Conservation (phyloP, 2,797 vertebrate species). For the Heliangelus exortis region DNA sequence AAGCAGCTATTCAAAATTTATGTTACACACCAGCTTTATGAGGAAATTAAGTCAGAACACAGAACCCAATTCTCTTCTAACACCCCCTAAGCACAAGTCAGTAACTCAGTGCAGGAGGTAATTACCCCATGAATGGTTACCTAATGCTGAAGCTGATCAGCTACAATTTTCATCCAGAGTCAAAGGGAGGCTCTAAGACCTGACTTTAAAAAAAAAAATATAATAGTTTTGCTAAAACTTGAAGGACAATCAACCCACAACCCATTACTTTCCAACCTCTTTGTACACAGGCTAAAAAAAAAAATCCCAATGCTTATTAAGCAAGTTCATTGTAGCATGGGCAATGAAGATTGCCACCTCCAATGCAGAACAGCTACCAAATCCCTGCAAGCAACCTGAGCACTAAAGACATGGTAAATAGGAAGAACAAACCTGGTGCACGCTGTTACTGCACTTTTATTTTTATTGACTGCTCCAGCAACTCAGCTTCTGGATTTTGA, state of each 20-base stretch:
- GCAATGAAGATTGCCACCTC: background rate
- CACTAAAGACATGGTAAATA: background rate
- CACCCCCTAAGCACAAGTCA: background rate
- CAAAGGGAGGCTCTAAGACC: background rate
- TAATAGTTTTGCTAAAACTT: background rate
- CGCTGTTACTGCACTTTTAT: rapidly evolving
- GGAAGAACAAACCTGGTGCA: background rate
- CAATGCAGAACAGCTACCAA: background rate
- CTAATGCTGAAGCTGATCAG: background rate
- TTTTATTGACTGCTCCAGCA: background rate
- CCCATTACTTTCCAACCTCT: background rate
- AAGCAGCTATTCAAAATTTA: background rate
- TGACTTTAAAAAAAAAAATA: background rate
- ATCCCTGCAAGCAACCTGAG: background rate
- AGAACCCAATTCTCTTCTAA: background rate
- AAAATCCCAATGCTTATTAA: background rate
- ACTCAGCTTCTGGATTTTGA: background rate
- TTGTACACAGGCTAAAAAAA: background rate
- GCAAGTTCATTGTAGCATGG: background rate
- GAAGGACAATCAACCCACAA: slow-evolving; percentile 8
- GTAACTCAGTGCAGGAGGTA: background rate
- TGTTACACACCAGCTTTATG: background rate
- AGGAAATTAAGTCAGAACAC: background rate
- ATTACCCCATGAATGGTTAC: background rate
- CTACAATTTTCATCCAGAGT: background rate